phyloP scores from a whole-genome alignment of 2,888 invertebrate genomes.

The Oxyteleia sp. region DNA sequence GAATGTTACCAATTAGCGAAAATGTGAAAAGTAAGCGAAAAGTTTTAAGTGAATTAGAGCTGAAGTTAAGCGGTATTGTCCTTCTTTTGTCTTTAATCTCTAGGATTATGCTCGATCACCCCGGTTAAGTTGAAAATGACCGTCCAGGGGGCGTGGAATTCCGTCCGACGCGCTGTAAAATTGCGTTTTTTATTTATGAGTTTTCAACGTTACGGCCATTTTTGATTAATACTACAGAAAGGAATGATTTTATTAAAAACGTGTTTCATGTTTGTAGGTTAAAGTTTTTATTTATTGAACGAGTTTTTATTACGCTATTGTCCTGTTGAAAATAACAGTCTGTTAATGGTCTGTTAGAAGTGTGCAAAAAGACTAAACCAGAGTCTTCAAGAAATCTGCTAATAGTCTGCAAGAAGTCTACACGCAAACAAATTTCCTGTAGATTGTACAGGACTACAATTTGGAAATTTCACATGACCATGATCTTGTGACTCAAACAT shows the following conservation, averaged over 20 bases:
- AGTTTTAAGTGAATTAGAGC: constrained; percentile 51
- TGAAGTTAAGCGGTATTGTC: constrained; percentile 30
- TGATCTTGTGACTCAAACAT: too few species aligned
- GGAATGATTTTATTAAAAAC: background rate
- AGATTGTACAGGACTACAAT: too few species aligned
- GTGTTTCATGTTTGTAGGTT: too few species aligned
- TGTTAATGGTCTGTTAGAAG: too few species aligned
- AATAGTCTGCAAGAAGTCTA: too few species aligned
- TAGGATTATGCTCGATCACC: constrained; percentile 28
- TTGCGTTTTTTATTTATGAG: constrained; percentile 15
- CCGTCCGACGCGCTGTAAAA: constrained; percentile 3
- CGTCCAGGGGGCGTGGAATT: background rate
- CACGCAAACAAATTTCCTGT: too few species aligned
- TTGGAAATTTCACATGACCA: too few species aligned
- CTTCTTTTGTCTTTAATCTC: constrained; percentile 32
- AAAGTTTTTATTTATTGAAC: too few species aligned
- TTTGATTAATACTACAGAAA: background rate
- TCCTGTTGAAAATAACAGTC: too few species aligned
- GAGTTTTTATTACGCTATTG: too few species aligned
- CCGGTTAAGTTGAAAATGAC: constrained; percentile 8
- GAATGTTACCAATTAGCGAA: constrained; percentile 36
- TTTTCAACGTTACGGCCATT: background rate
- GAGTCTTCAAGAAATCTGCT: too few species aligned
- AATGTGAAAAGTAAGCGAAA: constrained; percentile 38
- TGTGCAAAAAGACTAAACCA: too few species aligned